Evolutionary conservation across 2,797 vertebrate species (phyloP).

Genomic region (Uromys caudimaculatus): DNA sequence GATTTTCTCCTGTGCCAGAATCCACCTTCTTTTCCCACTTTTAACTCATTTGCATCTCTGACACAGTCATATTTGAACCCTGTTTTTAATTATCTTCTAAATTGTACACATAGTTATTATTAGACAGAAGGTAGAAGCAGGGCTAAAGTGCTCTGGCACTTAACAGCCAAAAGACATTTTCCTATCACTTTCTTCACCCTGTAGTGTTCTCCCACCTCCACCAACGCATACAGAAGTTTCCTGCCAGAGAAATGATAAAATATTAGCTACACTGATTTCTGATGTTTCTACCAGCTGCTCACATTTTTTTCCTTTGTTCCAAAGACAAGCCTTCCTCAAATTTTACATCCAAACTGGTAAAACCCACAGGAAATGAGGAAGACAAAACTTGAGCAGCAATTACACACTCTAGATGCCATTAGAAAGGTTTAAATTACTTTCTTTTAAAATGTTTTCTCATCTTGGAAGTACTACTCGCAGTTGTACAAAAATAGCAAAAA

Average conservation of each 20-base stretch:
- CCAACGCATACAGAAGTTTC: background rate
- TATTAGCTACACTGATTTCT: background rate
- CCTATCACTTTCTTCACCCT: background rate
- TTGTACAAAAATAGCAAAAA: conserved; percentile 39
- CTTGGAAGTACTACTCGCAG: background rate
- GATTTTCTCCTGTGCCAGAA: conserved; percentile 77
- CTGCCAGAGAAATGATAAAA: background rate
- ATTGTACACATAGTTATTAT: background rate
- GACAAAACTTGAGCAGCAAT: background rate
- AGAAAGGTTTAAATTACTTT: conserved; percentile 32
- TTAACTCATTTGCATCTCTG: conserved; percentile 73
- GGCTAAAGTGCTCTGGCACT: background rate
- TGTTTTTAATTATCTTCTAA: conserved; percentile 29
- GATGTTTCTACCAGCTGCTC: background rate
- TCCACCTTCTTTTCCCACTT: conserved; percentile 66
- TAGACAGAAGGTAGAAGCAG: background rate
- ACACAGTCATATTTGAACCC: background rate
- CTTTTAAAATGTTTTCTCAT: conserved; percentile 25
- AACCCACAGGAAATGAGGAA: background rate
- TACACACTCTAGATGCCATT: conserved; percentile 1
- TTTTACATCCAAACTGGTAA: conserved; percentile 31
- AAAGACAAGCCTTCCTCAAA: background rate
- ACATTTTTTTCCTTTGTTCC: background rate
- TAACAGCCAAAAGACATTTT: background rate
- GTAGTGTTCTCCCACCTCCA: background rate